These are phyloP conservation scores for Odontamblyopus lacepedii DNA, from an alignment of 2,797 vertebrate species.

Conservation along the genomic window DNA sequence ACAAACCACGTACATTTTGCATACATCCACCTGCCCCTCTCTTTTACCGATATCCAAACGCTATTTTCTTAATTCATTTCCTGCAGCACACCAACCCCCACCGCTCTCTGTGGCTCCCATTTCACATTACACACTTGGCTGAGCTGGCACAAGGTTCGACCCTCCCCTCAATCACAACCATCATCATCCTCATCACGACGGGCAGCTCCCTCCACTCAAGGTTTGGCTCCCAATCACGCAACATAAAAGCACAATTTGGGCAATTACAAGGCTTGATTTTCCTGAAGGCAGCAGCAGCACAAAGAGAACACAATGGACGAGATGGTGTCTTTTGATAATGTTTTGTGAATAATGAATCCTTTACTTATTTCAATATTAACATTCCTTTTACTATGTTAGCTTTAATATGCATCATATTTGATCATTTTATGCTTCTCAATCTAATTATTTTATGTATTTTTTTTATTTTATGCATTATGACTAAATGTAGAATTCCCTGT, in stretches of 20 bases:
- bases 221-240: conserved; percentile 37
- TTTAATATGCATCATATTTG: background rate
- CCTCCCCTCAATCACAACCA: conserved; percentile 4
- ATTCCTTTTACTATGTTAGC: too few species aligned
- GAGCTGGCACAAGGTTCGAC: conserved; percentile 77
- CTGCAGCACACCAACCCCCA: conserved; percentile 16
- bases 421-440: background rate
- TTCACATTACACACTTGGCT: conserved; percentile 94
- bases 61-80: conserved; percentile 27
- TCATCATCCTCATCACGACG: background rate
- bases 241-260: conserved; percentile 35
- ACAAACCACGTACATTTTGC: conserved; percentile 5
- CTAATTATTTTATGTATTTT: too few species aligned
- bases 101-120: conserved; percentile 69
- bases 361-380: background rate
- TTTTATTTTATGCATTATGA: background rate
- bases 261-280: conserved; percentile 6
- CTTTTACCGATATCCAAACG: conserved; percentile 16
- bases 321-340: background rate
- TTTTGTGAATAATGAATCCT: background rate
- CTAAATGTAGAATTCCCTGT: background rate
- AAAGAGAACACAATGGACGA: background rate
- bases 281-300: background rate
- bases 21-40: conserved; percentile 10
- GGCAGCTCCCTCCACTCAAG: conserved; percentile 8